Evolutionary conservation across 1,140 invertebrate species (phyloP).

Genomic region (Pogonomyrmex californicus): DNA sequence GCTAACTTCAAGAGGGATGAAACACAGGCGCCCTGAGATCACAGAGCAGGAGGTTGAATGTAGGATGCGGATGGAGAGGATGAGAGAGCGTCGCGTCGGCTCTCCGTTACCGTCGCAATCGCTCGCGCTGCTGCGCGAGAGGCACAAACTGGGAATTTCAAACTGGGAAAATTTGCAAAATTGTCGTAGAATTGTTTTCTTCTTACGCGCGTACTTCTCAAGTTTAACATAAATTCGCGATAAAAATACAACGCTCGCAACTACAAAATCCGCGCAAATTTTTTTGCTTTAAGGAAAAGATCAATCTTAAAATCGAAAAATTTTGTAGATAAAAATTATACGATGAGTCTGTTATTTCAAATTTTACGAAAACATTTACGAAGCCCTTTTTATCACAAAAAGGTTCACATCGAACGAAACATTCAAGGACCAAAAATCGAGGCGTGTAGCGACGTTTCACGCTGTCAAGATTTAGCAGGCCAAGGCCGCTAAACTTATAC

Average conservation of each 20-base stretch:
- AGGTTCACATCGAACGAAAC: neutral
- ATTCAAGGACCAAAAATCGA: neutral
- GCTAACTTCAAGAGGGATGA: slow-evolving; percentile 82
- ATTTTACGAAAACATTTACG: neutral
- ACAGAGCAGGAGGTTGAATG: slow-evolving; percentile 78
- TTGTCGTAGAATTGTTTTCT: slow-evolving; percentile 28
- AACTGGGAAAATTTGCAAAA: slow-evolving; percentile 65
- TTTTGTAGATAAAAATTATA: neutral
- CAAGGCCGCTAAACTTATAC: slow-evolving; percentile 34
- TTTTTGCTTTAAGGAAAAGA: neutral
- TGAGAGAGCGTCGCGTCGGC: slow-evolving; percentile 66
- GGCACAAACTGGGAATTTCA: slow-evolving; percentile 72
- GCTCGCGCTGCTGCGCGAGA: neutral
- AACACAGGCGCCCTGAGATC: slow-evolving; percentile 80
- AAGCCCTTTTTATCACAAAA: neutral
- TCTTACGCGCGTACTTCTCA: neutral
- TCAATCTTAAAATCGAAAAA: neutral
- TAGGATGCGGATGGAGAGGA: slow-evolving; percentile 62
- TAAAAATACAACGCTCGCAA: neutral
- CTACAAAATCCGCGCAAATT: neutral
- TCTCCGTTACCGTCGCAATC: slow-evolving; percentile 52
- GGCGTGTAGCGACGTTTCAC: neutral
- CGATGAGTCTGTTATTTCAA: neutral
- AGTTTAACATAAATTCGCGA: neutral
- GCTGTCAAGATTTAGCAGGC: slow-evolving; percentile 12